A percentile compares a stretch with the other conserved stretches of the same genome.
These are phyloP conservation scores for Pseudorasbora parva DNA, from an alignment of 2,113 vertebrate species.

Conservation along the genomic window DNA sequence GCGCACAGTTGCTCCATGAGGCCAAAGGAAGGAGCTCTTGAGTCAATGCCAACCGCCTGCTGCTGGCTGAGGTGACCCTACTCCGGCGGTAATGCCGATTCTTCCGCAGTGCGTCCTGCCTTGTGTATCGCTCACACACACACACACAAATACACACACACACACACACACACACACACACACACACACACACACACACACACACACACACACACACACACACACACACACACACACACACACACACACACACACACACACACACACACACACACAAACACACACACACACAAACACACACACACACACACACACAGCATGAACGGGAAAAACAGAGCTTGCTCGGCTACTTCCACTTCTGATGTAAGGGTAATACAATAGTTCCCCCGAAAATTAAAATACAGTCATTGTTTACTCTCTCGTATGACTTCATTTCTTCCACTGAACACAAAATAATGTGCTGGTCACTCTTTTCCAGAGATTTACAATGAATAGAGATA, in stretches of 20 bases:
- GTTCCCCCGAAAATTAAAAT: not conserved
- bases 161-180: too few relatives aligned
- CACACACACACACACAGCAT: too few relatives aligned
- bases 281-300: too few relatives aligned
- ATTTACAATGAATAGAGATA: not conserved
- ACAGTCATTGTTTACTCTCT: not conserved
- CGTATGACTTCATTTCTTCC: not conserved
- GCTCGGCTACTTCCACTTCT: slow-evolving; percentile 3
- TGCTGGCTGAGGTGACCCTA: slow-evolving; percentile 38
- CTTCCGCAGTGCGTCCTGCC: slow-evolving; percentile 28
- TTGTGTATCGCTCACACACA: not conserved
- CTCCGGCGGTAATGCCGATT: slow-evolving; percentile 37
- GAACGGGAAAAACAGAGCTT: not conserved
- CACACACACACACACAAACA: too few relatives aligned
- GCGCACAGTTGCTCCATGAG: not conserved
- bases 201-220: not conserved
- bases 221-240: too few relatives aligned
- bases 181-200: too few relatives aligned
- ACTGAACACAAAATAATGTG: not conserved
- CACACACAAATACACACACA: not conserved
- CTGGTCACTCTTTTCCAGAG: not conserved
- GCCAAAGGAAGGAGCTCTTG: slow-evolving; percentile 39
- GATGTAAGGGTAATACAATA: slow-evolving; percentile 7
- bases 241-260: too few relatives aligned
- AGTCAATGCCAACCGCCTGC: slow-evolving; percentile 52